Evolutionary conservation across 1,140 invertebrate genomes (phyloP).

Genomic region (Camponotus pennsylvanicus): DNA sequence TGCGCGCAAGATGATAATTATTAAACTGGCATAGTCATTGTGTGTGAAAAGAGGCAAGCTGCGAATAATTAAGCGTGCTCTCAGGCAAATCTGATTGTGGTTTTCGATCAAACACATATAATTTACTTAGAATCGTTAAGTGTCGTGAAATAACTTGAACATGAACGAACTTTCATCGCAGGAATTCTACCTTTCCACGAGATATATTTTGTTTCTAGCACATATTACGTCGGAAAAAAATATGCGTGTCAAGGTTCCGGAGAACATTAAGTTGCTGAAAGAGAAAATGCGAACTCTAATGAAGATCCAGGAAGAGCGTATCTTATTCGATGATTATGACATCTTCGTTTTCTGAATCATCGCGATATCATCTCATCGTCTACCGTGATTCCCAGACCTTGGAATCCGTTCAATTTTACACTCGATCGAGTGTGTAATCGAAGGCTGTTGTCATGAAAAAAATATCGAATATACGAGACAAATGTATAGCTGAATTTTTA

Average conservation of each 20-base stretch:
- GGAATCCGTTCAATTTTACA: background rate
- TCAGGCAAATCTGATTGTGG: background rate
- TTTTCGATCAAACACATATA: background rate
- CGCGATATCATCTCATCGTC: constrained; percentile 12
- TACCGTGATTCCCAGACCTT: constrained; percentile 25
- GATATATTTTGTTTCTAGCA: background rate
- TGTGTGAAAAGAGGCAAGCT: background rate
- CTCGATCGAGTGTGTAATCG: constrained; percentile 8
- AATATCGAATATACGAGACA: background rate
- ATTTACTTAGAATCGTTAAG: background rate
- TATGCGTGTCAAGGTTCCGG: constrained; percentile 43
- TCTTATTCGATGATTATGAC: background rate
- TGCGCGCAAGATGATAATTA: background rate
- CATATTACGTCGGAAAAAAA: background rate
- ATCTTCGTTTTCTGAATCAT: constrained; percentile 59
- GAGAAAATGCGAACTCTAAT: constrained; percentile 21
- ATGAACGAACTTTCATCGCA: background rate
- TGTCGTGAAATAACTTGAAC: background rate
- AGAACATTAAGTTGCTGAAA: constrained; percentile 1
- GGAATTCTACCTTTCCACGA: background rate
- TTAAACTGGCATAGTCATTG: background rate
- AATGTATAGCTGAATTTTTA: background rate
- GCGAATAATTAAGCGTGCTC: constrained; percentile 1
- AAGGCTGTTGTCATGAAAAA: background rate
- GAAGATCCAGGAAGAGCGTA: background rate